These are phyloP conservation scores for Bradypodion ventrale DNA, from an alignment of 2,797 vertebrate species.

Conservation along the genomic window DNA sequence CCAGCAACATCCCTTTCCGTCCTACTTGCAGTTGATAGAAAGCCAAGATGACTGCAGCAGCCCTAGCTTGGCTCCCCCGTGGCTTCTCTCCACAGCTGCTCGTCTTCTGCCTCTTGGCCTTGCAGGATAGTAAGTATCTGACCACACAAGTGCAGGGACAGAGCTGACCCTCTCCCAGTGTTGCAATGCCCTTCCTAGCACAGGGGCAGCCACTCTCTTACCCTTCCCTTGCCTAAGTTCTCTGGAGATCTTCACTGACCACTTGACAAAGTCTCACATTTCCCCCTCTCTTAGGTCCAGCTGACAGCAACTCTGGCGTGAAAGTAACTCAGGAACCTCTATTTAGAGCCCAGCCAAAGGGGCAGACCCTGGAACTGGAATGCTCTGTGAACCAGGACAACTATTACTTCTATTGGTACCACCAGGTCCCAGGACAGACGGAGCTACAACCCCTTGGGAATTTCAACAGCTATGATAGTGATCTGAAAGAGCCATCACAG, in stretches of 20 bases:
- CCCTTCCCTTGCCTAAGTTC: background rate
- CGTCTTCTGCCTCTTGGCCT: background rate
- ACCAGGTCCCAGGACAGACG: background rate
- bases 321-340: background rate
- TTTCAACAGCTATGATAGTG: background rate
- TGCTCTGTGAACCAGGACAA: background rate
- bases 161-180: background rate
- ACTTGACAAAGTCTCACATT: background rate
- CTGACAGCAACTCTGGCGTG: background rate
- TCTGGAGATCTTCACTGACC: background rate
- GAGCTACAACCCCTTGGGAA: background rate
- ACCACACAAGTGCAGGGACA: no score
- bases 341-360: background rate
- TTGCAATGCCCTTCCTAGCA: background rate
- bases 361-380: background rate
- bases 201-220: background rate
- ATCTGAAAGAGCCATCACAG: background rate
- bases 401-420: constrained; percentile 1
- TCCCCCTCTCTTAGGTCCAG: background rate
- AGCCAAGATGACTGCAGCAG: background rate
- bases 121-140: background rate
- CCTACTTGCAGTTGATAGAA: background rate
- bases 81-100: background rate
- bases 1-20: background rate
- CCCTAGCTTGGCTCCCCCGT: background rate